Conservation (phyloP, 1,140 invertebrate genomes). For the Drosophila nannoptera region DNA sequence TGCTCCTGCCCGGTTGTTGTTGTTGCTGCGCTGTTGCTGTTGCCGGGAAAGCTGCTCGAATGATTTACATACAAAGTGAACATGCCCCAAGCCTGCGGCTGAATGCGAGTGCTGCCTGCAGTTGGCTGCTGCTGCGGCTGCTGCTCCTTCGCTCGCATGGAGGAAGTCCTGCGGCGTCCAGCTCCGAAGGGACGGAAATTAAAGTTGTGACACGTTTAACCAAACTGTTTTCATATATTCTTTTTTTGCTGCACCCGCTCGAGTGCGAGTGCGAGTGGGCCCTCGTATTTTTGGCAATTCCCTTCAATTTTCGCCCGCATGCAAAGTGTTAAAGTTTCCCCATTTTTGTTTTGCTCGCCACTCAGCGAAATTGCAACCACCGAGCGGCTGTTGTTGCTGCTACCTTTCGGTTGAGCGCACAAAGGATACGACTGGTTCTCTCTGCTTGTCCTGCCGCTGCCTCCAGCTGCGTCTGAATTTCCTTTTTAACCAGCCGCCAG, state of each 20-base stretch:
- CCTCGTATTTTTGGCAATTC: conserved; percentile 50
- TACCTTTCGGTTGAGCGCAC: conserved; percentile 64
- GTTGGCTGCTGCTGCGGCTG: conserved; percentile 34
- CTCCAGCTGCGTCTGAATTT: conserved; percentile 67
- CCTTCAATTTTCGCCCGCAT: conserved; percentile 53
- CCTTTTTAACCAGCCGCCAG: conserved; percentile 56
- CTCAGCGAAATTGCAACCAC: conserved; percentile 71
- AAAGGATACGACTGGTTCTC: conserved; percentile 60
- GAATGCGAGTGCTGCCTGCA: conserved; percentile 33
- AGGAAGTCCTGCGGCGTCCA: conserved; percentile 49
- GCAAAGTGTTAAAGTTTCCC: conserved; percentile 46
- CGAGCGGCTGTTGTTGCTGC: conserved; percentile 44
- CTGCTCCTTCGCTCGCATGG: conserved; percentile 21
- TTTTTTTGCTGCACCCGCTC: background rate
- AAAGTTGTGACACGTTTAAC: conserved; percentile 76
- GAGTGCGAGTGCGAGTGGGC: conserved; percentile 11
- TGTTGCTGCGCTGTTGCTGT: conserved; percentile 40
- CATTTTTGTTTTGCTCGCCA: conserved; percentile 47
- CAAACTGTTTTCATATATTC: conserved; percentile 21
- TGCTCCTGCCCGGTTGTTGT: conserved; percentile 29
- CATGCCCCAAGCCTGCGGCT: conserved; percentile 50
- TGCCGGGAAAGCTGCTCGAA: conserved; percentile 44
- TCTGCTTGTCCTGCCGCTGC: conserved; percentile 52
- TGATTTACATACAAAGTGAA: conserved; percentile 78
- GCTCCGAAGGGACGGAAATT: conserved; percentile 66